phyloP scores from a whole-genome alignment of 2,113 vertebrate species.

The Cavia aperea region DNA sequence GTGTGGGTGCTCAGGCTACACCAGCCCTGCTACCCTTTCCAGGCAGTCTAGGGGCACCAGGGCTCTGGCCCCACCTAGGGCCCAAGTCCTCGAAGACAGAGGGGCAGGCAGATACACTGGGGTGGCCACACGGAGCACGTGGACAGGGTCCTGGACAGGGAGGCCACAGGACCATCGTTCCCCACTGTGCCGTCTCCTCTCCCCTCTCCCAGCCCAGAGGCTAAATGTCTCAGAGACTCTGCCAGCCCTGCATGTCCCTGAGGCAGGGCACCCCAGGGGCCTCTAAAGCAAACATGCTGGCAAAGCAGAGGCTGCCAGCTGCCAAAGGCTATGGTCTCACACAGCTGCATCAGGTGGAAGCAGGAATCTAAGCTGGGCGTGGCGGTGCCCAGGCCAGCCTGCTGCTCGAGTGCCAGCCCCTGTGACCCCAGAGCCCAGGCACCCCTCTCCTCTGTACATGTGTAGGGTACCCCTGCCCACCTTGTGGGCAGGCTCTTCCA shows the following conservation, averaged over 20 bases:
- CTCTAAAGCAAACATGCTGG: accelerated
- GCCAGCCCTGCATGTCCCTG: background rate
- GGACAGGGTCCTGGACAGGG: background rate
- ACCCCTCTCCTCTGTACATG: background rate
- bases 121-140: accelerated
- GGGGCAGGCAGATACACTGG: accelerated
- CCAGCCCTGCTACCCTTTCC: accelerated
- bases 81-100: accelerated
- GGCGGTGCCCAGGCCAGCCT: background rate
- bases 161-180: accelerated
- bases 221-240: accelerated
- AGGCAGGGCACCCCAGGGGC: background rate
- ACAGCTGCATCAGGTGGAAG: accelerated
- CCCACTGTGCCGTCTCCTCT: accelerated
- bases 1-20: too few species aligned
- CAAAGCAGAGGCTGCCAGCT: background rate
- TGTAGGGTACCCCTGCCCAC: slow-evolving; percentile 19
- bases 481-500: background rate
- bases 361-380: accelerated
- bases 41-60: background rate
- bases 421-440: accelerated
- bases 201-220: background rate
- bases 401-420: accelerated
- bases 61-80: background rate
- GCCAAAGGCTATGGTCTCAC: background rate